Conservation (phyloP, 2,797 vertebrate species). For the Periophthalmus magnuspinnatus region DNA sequence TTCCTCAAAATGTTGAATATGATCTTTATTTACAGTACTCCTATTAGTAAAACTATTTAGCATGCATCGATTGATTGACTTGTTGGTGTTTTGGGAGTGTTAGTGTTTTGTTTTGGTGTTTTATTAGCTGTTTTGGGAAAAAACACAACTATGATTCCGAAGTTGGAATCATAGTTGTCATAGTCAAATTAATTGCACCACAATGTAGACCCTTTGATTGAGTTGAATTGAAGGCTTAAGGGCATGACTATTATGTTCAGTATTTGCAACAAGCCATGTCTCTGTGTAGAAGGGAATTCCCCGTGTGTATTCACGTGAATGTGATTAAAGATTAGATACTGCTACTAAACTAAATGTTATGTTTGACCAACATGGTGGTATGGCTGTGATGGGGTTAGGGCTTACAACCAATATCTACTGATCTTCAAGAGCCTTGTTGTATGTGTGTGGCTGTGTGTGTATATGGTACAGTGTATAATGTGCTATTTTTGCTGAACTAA, state of each 20-base stretch:
- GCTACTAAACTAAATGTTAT: slow-evolving; percentile 7
- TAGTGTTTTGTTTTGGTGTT: no score
- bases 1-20: no score
- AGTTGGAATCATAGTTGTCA: background rate
- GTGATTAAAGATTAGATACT: slow-evolving; percentile 29
- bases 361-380: background rate
- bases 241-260: slow-evolving; percentile 24
- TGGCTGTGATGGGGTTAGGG: background rate
- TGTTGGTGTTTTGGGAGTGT: no score
- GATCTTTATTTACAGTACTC: no score
- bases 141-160: no score
- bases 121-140: background rate
- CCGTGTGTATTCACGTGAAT: slow-evolving; percentile 29
- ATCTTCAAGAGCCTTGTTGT: slow-evolving; percentile 15
- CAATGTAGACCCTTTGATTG: background rate
- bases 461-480: slow-evolving; percentile 30
- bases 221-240: slow-evolving; percentile 32
- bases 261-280: slow-evolving; percentile 28
- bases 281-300: slow-evolving; percentile 35
- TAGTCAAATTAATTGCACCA: background rate
- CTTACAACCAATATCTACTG: slow-evolving; percentile 19
- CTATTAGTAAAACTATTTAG: no score
- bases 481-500: slow-evolving; percentile 37
- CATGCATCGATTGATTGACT: no score
- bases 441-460: slow-evolving; percentile 20